Conservation (phyloP, 2,888 invertebrate genomes). For the Bibio marci region DNA sequence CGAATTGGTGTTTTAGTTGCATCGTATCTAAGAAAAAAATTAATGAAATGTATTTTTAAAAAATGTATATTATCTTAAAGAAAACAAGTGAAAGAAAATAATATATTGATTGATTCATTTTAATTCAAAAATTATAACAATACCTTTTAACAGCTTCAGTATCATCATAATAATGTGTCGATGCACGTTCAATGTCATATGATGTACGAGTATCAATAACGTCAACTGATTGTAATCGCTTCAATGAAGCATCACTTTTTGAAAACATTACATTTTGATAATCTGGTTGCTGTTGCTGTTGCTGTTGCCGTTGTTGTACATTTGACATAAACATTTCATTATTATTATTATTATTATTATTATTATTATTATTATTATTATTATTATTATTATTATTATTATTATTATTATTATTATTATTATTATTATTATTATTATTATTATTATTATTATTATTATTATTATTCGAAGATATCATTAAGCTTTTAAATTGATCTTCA, state of each 20-base stretch:
- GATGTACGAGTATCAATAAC: slow-evolving; percentile 5
- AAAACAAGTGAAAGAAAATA: neutral
- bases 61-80: neutral
- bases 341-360: too few relatives aligned
- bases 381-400: slow-evolving; percentile 3
- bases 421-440: slow-evolving; percentile 7
- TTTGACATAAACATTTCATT: neutral
- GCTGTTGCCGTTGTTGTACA: neutral
- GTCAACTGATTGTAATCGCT: slow-evolving; percentile 4
- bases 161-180: slow-evolving; percentile 7
- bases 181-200: slow-evolving; percentile 8
- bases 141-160: slow-evolving; percentile 1
- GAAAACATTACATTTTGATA: slow-evolving; percentile 1
- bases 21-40: slow-evolving; percentile 9
- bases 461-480: slow-evolving; percentile 14
- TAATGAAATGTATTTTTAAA: neutral
- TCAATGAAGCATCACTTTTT: neutral
- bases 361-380: slow-evolving; percentile 4
- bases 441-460: slow-evolving; percentile 8
- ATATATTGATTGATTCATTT: too few relatives aligned
- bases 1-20: slow-evolving; percentile 9
- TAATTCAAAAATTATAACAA: neutral
- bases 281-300: neutral
- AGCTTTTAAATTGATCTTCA: slow-evolving; percentile 15
- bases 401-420: neutral